Conservation (phyloP, 1,140 invertebrate species). For the Pemphigus obesinymphae region DNA sequence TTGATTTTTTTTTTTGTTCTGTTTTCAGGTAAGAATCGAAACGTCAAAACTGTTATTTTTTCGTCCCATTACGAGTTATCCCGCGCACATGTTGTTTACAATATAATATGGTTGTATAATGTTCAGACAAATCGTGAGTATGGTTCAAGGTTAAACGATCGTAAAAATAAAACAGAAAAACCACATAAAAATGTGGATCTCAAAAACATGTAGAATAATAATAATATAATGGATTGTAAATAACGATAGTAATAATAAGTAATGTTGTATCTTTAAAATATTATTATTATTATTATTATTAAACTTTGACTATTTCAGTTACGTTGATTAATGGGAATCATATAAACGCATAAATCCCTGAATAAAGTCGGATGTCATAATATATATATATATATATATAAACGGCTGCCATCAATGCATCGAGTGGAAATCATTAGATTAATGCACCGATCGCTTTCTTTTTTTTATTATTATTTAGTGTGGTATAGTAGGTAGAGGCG, state of each 20-base stretch:
- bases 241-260: neutral
- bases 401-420: neutral
- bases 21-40: constrained; percentile 7
- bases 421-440: neutral
- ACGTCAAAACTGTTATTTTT: neutral
- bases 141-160: neutral
- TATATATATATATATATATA: too few relatives aligned
- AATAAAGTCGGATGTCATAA: neutral
- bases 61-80: neutral
- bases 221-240: too few relatives aligned
- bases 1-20: neutral
- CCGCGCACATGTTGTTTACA: too few relatives aligned
- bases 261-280: neutral
- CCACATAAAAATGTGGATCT: neutral
- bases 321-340: neutral
- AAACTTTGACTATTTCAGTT: neutral
- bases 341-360: neutral
- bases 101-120: too few relatives aligned
- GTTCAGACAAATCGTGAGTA: neutral
- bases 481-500: too few relatives aligned
- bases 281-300: neutral
- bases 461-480: too few relatives aligned
- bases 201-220: neutral
- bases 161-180: neutral
- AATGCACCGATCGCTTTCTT: neutral